Conservation (phyloP, 2,888 invertebrate species). For the Amphipyra tragopoginis region DNA sequence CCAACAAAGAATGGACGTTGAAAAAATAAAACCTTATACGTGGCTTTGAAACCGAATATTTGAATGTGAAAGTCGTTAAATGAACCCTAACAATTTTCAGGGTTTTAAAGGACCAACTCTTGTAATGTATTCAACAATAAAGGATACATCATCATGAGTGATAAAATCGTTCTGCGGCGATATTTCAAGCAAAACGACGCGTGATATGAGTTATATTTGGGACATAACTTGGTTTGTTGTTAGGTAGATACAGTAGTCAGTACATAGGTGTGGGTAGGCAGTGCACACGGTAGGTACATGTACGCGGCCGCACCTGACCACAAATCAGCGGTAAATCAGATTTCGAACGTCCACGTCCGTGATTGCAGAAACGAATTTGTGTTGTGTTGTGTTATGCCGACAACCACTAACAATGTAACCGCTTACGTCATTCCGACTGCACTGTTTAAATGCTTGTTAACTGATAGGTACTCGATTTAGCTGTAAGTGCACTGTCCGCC, state of each 20-base stretch:
- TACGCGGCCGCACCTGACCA: conserved; percentile 71
- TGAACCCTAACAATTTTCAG: conserved; percentile 35
- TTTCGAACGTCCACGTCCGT: conserved; percentile 81
- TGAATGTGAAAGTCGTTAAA: conserved; percentile 45
- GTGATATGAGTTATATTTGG: conserved; percentile 52
- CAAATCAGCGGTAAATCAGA: conserved; percentile 88
- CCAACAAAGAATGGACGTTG: conserved; percentile 9
- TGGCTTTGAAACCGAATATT: conserved; percentile 50
- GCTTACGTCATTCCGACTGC: conserved; percentile 58
- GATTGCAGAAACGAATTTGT: conserved; percentile 84
- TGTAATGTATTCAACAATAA: conserved; percentile 51
- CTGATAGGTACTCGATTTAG: conserved; percentile 17
- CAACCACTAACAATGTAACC: conserved; percentile 74
- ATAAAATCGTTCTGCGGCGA: conserved; percentile 49
- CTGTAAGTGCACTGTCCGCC: not conserved
- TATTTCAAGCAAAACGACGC: conserved; percentile 49
- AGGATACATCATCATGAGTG: conserved; percentile 49
- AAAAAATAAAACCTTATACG: conserved; percentile 17
- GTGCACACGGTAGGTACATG: conserved; percentile 41
- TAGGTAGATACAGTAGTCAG: conserved; percentile 1
- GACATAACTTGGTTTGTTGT: conserved; percentile 41
- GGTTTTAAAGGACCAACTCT: conserved; percentile 42
- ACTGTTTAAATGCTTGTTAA: conserved; percentile 48
- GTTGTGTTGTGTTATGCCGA: conserved; percentile 68
- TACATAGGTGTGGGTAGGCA: conserved; percentile 26